Percentiles rank a stretch among this genome's conserved stretches.
Conservation (phyloP, 2,888 invertebrate species). For the Corythucha ciliata region DNA sequence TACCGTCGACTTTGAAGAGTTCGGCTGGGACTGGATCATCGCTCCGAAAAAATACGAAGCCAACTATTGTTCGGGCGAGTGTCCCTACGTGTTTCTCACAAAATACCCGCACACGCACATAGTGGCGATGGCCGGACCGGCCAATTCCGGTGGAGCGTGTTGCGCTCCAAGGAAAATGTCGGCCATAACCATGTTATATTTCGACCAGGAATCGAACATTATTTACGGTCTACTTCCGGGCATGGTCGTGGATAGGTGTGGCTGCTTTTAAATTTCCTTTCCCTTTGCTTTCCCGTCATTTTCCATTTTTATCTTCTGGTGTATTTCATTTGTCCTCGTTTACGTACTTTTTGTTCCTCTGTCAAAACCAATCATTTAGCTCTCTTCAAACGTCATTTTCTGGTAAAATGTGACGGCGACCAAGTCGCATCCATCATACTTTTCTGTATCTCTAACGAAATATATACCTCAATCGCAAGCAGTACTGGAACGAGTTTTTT, state of each 20-base stretch:
- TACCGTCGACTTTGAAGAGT: slow-evolving; percentile 85
- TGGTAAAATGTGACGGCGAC: too few relatives aligned
- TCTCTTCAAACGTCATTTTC: too few relatives aligned
- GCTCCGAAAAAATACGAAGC: slow-evolving; percentile 92
- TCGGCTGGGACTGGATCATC: slow-evolving; percentile 97
- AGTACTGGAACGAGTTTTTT: too few relatives aligned
- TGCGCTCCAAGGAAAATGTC: slow-evolving; percentile 85
- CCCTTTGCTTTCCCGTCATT: not conserved
- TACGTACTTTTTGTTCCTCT: too few relatives aligned
- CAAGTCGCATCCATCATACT: too few relatives aligned
- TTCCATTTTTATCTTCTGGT: not conserved
- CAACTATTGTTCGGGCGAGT: slow-evolving; percentile 89
- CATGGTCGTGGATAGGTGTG: slow-evolving; percentile 90
- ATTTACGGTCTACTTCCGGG: slow-evolving; percentile 80
- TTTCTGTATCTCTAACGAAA: too few relatives aligned
- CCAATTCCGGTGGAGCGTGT: slow-evolving; percentile 75
- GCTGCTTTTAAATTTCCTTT: slow-evolving; percentile 80
- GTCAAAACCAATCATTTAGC: too few relatives aligned
- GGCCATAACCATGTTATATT: slow-evolving; percentile 83
- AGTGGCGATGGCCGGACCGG: slow-evolving; percentile 66
- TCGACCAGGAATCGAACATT: slow-evolving; percentile 78
- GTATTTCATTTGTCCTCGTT: not conserved
- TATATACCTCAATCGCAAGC: too few relatives aligned
- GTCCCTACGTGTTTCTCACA: slow-evolving; percentile 77
- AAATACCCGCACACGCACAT: slow-evolving; percentile 82